A percentile compares a stretch with the other conserved stretches of the same genome.
Evolutionary conservation across 1,140 invertebrate genomes (phyloP).

Genomic region (Maniola jurtina): DNA sequence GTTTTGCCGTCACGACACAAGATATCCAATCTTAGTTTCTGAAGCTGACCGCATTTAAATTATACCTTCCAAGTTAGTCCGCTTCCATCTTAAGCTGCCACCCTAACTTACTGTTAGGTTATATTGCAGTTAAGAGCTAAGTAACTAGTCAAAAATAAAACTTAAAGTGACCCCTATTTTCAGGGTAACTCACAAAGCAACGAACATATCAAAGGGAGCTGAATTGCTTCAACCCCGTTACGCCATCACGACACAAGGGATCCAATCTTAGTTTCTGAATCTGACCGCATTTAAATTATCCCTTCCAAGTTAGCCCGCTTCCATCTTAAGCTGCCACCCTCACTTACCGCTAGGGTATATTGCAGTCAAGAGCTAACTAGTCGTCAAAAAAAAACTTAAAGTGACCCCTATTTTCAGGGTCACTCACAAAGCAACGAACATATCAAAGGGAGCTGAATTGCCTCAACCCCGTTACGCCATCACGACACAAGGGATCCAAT

Average conservation of each 20-base stretch:
- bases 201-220: not conserved
- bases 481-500: conserved; percentile 9
- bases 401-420: not conserved
- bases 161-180: not conserved
- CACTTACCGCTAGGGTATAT: not conserved
- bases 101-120: not conserved
- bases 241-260: conserved; percentile 9
- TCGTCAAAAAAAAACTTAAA: not conserved
- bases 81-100: too few species aligned
- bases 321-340: too few species aligned
- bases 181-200: not conserved
- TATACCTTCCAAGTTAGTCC: not conserved
- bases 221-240: not conserved
- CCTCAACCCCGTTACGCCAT: conserved; percentile 2
- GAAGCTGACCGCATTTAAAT: conserved; percentile 4
- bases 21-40: conserved; percentile 3
- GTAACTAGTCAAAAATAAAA: not conserved
- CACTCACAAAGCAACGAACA: not conserved
- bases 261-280: conserved; percentile 5
- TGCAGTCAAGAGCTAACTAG: not conserved
- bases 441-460: not conserved
- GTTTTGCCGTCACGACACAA: conserved; percentile 5
- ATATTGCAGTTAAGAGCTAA: not conserved
- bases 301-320: not conserved
- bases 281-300: not conserved